These are phyloP conservation scores for Gambusia affinis DNA, from an alignment of 2,113 vertebrate species.

Conservation along the genomic window DNA sequence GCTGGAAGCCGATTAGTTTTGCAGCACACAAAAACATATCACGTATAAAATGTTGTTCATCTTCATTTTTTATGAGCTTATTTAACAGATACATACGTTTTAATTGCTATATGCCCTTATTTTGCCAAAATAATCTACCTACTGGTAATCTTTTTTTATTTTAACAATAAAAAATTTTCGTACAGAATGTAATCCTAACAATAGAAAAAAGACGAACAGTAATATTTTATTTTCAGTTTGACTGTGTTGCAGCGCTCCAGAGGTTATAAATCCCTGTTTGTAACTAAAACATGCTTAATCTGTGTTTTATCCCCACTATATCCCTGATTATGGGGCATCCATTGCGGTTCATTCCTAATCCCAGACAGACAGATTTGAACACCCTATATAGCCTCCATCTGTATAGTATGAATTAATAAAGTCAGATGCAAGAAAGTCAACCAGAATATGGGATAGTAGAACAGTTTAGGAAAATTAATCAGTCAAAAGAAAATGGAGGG, in stretches of 20 bases:
- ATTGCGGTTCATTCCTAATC: conserved; percentile 16
- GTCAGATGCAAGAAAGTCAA: conserved; percentile 3
- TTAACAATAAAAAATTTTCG: neutral
- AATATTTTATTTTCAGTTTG: neutral
- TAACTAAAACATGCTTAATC: neutral
- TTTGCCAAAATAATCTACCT: neutral
- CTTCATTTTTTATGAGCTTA: neutral
- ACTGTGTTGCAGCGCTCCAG: neutral
- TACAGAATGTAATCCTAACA: neutral
- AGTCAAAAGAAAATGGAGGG: neutral
- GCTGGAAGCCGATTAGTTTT: neutral
- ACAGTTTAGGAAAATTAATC: neutral
- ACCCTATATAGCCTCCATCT: neutral
- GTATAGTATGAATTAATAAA: neutral
- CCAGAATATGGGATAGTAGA: neutral
- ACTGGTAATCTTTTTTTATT: no score
- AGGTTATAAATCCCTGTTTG: neutral
- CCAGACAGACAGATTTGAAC: no score
- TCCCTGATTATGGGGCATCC: conserved; percentile 8
- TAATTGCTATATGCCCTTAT: no score
- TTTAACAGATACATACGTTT: neutral
- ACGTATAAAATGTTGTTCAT: no score
- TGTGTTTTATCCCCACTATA: conserved; percentile 6
- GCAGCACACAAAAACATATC: neutral
- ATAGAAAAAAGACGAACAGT: no score